Evolutionary conservation across 2,797 vertebrate species (phyloP).

Genomic region (Huso huso): DNA sequence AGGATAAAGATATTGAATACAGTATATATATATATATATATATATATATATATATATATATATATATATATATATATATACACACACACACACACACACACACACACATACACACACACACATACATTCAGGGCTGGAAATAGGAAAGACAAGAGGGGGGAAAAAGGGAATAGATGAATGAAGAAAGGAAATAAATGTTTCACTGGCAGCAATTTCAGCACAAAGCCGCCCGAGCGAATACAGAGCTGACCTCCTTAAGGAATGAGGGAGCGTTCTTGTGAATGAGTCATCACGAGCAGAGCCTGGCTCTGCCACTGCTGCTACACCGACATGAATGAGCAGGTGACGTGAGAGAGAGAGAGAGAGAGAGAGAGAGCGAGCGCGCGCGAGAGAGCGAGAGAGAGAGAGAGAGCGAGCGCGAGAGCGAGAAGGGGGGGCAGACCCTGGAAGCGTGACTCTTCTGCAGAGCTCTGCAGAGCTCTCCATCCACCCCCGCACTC

Average conservation of each 20-base stretch:
- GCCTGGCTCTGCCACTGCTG: background rate
- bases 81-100: no score
- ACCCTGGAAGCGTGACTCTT: slow-evolving; percentile 52
- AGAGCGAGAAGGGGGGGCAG: slow-evolving; percentile 29
- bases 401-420: slow-evolving; percentile 1
- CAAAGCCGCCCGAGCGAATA: no score
- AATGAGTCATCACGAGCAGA: slow-evolving; percentile 29
- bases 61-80: no score
- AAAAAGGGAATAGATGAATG: no score
- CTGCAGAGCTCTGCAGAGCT: slow-evolving; percentile 20
- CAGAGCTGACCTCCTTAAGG: slow-evolving; percentile 17
- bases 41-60: no score
- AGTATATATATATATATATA: no score
- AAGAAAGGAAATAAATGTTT: no score
- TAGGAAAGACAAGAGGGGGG: slow-evolving; percentile 13
- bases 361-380: slow-evolving; percentile 8
- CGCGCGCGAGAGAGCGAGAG: slow-evolving; percentile 13
- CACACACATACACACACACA: no score
- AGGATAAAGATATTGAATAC: no score
- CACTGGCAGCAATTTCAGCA: no score
- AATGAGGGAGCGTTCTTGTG: slow-evolving; percentile 15
- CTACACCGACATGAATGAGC: slow-evolving; percentile 21
- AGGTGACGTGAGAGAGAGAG: slow-evolving; percentile 8
- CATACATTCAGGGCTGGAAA: no score
- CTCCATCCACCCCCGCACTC: slow-evolving; percentile 46